Evolutionary conservation across 2,797 vertebrate genomes (phyloP), one percentile per base, ranked within the genome.

Genomic region (Spheniscus humboldti): DNA sequence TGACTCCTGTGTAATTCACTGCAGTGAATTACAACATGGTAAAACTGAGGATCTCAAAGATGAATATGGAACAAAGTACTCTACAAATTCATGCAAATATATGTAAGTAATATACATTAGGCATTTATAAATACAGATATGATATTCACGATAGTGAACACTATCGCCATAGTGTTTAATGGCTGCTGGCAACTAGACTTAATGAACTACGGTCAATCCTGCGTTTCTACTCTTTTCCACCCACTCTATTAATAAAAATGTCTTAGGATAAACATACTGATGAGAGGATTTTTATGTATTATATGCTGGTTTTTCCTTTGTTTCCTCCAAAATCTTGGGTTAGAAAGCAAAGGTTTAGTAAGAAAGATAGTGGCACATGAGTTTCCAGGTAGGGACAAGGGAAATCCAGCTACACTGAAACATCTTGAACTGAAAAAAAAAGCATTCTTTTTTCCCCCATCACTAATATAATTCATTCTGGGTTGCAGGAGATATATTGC

Each of bases 281-380:
- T 48, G 31, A 73, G 15, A 52, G 10, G 6, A 48, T 45, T 84
- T 81, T 76, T 68, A 53, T 9, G 17, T 59, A 8, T 48, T 83
- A 45, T 10, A 30, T 35, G 14, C 4, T 43, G 2, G 0, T 9
- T 41, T 47, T 72, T 62, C 0, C 1, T 45, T 62, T 33, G 5
- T 39, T 68, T 53, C 23, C n/a, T 67, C 39, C 6, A 7, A 76
- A 89, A 67, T 28, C 22, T 18, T n/a, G 7, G 15, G 25, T 73
- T 63, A 88, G 17, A 84, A 84, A 79, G 30, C 4, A 66, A 68
- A 50, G 13, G 2, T 57, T 89, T 91, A 39, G 24, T 33, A 91
- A 73, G 57, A 84, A 63, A n/a, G 15, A 45, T 7, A 27, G 25
- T 11, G 28, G 20, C 30, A 67, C 1, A 15, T 23, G 56, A 60